Base-by-base conservation (phyloP, 1,140 invertebrate genomes). In the Drosophila sulfurigaster region DNA sequence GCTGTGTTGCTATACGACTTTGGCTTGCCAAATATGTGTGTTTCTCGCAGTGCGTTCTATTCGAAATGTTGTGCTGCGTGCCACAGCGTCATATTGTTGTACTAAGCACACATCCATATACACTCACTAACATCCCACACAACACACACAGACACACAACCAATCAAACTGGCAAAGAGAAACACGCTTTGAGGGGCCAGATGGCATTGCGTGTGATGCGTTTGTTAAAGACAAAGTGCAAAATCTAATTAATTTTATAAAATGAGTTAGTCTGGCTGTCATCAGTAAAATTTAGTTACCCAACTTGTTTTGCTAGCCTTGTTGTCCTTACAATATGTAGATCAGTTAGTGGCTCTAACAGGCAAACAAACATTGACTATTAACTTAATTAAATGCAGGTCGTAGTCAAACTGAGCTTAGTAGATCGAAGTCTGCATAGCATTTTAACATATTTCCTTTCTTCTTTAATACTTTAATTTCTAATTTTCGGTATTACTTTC, bases 171-270 rank as follows among this genome's bases (percentile, higher is more conserved):
- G 1, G 5, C 32, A 38, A 3, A n/a, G 7, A 13, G 35, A 28
- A 15, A 16, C 5, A n/a, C 1, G 7, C 28, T 54, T 43, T 10
- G 41, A 11, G 32, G 7, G 48, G n/a, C 25, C 30, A 56, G 25
- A 56, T 38, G 15, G 6, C 54, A 25, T 59, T 56, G 49, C 11
- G 45, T 57, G 58, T 58, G 32, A 6, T 60, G 43, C 60, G 45
- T 75, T 75, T 75, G 68, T 72, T 59, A 71, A 65, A 52, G 73
- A 30, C 52, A 46, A 58, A 71, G 52, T 60, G 57, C 63, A 65
- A 78, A 74, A 75, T 83, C 77, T 78, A 88, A 88, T 89, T 88
- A 83, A 88, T 83, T 88, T 73, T 89, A 71, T 69, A 83, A 83
- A 88, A 89, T 88, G 83, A 85, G 79, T 75, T 89, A 69, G 79